Conservation (phyloP, 2,797 vertebrate species). For the Rhabdomys pumilio region DNA sequence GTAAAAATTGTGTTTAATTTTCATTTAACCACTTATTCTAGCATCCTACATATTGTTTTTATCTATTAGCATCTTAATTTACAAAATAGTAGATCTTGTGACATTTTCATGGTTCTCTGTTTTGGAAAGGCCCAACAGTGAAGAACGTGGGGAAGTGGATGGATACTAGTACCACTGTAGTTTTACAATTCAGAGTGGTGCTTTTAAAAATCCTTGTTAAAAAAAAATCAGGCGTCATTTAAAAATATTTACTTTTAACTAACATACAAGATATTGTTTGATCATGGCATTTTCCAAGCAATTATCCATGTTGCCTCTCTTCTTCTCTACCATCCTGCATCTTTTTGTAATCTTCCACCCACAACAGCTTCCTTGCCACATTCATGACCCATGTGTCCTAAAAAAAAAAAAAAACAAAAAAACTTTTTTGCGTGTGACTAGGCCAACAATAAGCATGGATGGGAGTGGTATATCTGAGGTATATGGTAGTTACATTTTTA, state of each 20-base stretch:
- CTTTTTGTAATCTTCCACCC: neutral
- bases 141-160: neutral
- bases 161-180: neutral
- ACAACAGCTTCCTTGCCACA: neutral
- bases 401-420: too few species aligned
- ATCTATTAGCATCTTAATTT: neutral
- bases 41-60: neutral
- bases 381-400: too few species aligned
- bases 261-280: too few species aligned
- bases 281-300: neutral
- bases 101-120: neutral
- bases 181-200: neutral
- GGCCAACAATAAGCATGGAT: neutral
- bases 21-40: constrained; percentile 34
- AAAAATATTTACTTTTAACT: neutral
- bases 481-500: too few species aligned
- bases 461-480: neutral
- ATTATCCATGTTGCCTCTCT: too few species aligned
- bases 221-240: neutral
- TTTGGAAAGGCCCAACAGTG: neutral
- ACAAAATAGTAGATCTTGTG: neutral
- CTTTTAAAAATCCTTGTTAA: neutral
- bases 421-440: neutral
- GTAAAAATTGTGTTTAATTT: constrained; percentile 30
- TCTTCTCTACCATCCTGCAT: neutral